Conservation (phyloP, 1,140 invertebrate species). For the Zaprionus taronus region DNA sequence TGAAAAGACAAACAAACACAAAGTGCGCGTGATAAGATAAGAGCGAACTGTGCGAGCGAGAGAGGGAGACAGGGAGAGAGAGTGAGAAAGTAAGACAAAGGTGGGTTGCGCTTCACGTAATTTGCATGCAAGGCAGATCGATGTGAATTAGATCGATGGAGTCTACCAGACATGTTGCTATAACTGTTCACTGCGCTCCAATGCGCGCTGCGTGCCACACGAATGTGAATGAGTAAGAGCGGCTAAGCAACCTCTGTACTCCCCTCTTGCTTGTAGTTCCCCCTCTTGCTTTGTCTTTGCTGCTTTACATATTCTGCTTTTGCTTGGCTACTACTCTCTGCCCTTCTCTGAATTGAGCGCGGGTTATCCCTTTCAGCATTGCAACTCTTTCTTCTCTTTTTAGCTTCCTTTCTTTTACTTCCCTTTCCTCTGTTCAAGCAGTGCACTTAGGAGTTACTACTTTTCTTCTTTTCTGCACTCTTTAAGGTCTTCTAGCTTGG, state of each 20-base stretch:
- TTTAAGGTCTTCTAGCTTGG: not conserved
- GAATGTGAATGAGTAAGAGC: not conserved
- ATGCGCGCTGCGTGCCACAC: constrained; percentile 1
- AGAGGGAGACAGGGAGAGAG: not conserved
- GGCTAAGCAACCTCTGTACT: no score
- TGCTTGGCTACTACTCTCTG: no score
- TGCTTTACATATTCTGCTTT: no score
- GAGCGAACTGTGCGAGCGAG: constrained; percentile 4
- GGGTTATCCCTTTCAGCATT: no score
- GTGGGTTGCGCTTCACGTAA: not conserved
- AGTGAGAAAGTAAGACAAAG: not conserved
- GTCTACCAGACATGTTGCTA: not conserved
- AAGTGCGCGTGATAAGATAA: constrained; percentile 8
- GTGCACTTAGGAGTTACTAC: not conserved
- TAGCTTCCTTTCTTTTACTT: not conserved
- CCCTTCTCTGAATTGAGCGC: no score
- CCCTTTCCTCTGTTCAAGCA: not conserved
- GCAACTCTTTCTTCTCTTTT: no score
- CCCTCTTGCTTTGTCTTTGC: no score
- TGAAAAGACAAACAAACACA: not conserved
- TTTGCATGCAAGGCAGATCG: constrained; percentile 1
- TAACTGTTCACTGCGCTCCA: not conserved
- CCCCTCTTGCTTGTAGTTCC: not conserved
- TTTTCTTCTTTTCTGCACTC: not conserved
- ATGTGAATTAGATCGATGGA: not conserved